Percentiles rank a stretch among this genome's conserved stretches.
Evolutionary conservation across 2,888 invertebrate species (phyloP).

Genomic region (Thymelicus acteon): DNA sequence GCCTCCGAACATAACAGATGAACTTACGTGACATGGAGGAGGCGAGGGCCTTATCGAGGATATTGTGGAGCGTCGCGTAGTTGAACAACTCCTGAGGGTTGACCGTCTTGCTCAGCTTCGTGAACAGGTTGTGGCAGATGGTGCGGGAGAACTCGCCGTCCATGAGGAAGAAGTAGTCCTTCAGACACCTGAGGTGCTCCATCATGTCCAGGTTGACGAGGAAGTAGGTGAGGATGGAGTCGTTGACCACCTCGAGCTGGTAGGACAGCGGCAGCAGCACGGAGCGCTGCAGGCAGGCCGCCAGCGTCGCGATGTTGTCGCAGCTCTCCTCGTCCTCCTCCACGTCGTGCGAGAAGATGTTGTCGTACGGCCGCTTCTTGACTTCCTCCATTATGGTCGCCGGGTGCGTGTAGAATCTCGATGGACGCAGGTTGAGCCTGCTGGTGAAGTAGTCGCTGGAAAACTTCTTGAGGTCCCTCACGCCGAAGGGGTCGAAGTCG

Average conservation of each 20-base stretch:
- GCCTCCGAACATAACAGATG: too few relatives aligned
- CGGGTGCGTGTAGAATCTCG: slow-evolving; percentile 71
- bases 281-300: slow-evolving; percentile 87
- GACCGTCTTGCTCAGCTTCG: slow-evolving; percentile 86
- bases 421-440: slow-evolving; percentile 59
- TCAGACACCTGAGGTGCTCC: slow-evolving; percentile 89
- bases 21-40: slow-evolving; percentile 86
- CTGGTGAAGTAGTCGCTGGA: slow-evolving; percentile 60
- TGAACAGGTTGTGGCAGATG: slow-evolving; percentile 88
- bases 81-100: slow-evolving; percentile 88
- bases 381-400: slow-evolving; percentile 71
- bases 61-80: slow-evolving; percentile 87
- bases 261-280: slow-evolving; percentile 88
- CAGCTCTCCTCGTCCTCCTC: slow-evolving; percentile 61
- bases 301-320: slow-evolving; percentile 78
- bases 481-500: slow-evolving; percentile 76
- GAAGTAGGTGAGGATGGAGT: slow-evolving; percentile 89
- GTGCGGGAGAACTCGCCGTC: slow-evolving; percentile 92
- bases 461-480: slow-evolving; percentile 61
- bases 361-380: slow-evolving; percentile 70
- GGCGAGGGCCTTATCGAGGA: slow-evolving; percentile 88
- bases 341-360: slow-evolving; percentile 63
- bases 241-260: slow-evolving; percentile 89
- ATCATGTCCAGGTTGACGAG: slow-evolving; percentile 87
- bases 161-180: slow-evolving; percentile 91